A percentile compares a stretch with the other conserved stretches of the same genome.
Conservation (phyloP, 2,113 vertebrate species). For the Ceratotherium simum region DNA sequence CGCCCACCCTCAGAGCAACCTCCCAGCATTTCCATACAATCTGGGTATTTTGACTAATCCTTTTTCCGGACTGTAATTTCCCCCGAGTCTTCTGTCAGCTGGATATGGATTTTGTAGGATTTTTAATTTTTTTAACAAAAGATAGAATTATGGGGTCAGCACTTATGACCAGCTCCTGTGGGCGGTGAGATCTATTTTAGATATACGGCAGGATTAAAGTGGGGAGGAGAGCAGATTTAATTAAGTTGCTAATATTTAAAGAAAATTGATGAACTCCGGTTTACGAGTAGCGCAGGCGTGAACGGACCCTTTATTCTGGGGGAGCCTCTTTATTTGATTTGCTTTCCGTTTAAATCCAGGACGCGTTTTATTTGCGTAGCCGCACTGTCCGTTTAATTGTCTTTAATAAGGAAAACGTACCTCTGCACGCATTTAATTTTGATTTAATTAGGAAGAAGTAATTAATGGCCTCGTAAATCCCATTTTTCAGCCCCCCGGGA, state of each 20-base stretch:
- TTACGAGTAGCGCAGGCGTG: constrained; percentile 83
- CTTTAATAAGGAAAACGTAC: constrained; percentile 88
- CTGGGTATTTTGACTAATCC: constrained; percentile 87
- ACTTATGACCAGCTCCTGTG: constrained; percentile 88
- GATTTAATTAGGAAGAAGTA: constrained; percentile 89
- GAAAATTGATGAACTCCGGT: constrained; percentile 91
- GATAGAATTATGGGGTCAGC: constrained; percentile 91
- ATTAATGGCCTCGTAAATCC: constrained; percentile 85
- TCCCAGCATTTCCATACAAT: constrained; percentile 83
- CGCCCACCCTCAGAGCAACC: not conserved
- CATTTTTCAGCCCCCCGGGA: constrained; percentile 75
- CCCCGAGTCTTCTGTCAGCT: constrained; percentile 87
- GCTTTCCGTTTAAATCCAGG: constrained; percentile 83
- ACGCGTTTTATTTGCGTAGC: constrained; percentile 85
- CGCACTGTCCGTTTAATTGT: constrained; percentile 86
- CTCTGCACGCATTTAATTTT: constrained; percentile 88
- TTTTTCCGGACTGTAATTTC: constrained; percentile 88
- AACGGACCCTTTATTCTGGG: constrained; percentile 77
- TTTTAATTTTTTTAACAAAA: constrained; percentile 78
- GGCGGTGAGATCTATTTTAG: constrained; percentile 92
- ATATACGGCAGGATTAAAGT: constrained; percentile 89
- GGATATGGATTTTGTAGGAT: constrained; percentile 89
- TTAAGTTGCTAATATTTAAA: constrained; percentile 93
- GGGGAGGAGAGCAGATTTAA: constrained; percentile 89
- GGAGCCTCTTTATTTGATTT: constrained; percentile 86